phyloP scores from a whole-genome alignment of 2,797 vertebrate species.

The Chloroceryle inda region DNA sequence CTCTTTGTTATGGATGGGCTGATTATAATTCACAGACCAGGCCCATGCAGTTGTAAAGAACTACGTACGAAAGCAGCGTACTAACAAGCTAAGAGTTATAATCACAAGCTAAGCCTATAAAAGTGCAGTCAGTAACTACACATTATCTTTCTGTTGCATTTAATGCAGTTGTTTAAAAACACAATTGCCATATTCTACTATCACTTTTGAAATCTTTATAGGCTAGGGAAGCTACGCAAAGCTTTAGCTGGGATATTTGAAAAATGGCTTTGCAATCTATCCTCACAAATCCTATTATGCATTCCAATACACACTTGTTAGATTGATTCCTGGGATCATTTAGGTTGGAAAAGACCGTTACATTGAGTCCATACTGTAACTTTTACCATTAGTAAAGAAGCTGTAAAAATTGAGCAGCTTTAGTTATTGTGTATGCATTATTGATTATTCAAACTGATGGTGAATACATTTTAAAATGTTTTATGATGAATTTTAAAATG shows the following conservation, averaged over 20 bases:
- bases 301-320: not conserved
- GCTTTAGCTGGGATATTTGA: not conserved
- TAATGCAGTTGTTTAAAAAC: not conserved
- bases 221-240: not conserved
- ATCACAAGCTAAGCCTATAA: not conserved
- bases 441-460: not conserved
- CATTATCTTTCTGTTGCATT: not conserved
- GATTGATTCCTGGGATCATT: not conserved
- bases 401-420: not conserved
- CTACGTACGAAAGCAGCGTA: not conserved
- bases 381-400: not conserved
- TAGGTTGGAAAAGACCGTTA: not conserved
- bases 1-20: fast-evolving
- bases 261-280: not conserved
- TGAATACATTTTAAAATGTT: not conserved
- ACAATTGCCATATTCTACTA: not conserved
- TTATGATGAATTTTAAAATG: not conserved
- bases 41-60: fast-evolving
- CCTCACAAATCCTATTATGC: not conserved
- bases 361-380: not conserved
- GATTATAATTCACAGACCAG: not conserved
- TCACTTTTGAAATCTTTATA: not conserved
- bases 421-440: not conserved
- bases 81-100: not conserved
- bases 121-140: not conserved